Percentiles rank a stretch among this genome's conserved stretches.
Conservation (phyloP, 1,140 invertebrate species). For the Musca domestica region DNA sequence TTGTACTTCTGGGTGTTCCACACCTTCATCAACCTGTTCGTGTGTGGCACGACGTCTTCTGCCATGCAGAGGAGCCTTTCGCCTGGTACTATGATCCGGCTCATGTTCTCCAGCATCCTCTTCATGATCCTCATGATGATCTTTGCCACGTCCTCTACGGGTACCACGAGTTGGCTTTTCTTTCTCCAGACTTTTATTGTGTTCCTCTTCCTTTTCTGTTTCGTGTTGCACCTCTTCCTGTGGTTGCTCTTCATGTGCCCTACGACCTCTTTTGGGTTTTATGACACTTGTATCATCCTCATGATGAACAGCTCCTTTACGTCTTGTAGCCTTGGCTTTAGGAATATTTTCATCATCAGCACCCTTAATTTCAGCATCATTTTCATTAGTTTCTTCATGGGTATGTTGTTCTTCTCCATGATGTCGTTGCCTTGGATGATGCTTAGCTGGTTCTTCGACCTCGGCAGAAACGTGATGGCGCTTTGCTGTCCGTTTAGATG, state of each 20-base stretch:
- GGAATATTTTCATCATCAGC: background rate
- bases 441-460: background rate
- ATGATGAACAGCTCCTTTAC: background rate
- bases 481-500: no score
- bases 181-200: background rate
- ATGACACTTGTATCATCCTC: no score
- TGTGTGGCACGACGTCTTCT: background rate
- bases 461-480: background rate
- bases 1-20: background rate
- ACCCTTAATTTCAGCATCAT: background rate
- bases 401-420: background rate
- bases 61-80: background rate
- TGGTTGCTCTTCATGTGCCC: background rate
- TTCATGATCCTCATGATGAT: background rate
- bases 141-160: conserved; percentile 3
- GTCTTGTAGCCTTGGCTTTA: conserved; percentile 3
- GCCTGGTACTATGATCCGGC: background rate
- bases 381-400: background rate
- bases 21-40: background rate
- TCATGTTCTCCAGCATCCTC: background rate
- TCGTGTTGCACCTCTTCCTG: background rate
- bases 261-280: background rate
- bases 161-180: background rate
- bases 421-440: background rate
- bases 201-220: background rate